Conservation (phyloP, 2,113 vertebrate genomes). For the Notarius lentiginosus region DNA sequence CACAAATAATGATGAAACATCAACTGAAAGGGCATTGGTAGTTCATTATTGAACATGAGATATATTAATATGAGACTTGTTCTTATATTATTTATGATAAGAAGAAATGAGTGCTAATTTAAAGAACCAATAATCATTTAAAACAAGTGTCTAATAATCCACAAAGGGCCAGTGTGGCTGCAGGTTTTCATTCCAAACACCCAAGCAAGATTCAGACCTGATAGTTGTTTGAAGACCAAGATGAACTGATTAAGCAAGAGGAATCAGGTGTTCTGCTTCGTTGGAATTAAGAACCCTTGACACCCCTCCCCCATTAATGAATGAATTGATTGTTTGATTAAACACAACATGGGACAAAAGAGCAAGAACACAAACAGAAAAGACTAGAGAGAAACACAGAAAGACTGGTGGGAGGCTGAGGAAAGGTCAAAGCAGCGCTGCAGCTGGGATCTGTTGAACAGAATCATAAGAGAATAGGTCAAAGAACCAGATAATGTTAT, state of each 20-base stretch:
- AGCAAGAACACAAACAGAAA: slow-evolving; percentile 40
- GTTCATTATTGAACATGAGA: slow-evolving; percentile 1
- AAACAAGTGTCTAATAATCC: background rate
- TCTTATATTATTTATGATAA: background rate
- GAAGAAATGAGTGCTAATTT: background rate
- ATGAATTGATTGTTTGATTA: too few species aligned
- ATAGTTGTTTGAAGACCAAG: background rate
- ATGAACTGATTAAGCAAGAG: background rate
- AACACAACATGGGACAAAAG: slow-evolving; percentile 26
- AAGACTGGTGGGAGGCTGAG: slow-evolving; percentile 15
- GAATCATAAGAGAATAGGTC: slow-evolving; percentile 32
- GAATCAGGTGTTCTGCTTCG: background rate
- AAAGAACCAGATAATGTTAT: background rate
- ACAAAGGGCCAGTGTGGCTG: background rate
- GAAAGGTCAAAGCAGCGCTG: slow-evolving; percentile 33
- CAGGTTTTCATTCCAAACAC: background rate
- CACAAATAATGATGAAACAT: background rate
- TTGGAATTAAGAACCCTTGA: background rate
- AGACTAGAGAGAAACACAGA: slow-evolving; percentile 53
- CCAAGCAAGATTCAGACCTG: background rate
- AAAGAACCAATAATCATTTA: background rate
- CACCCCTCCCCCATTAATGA: too few species aligned
- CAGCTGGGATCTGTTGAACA: slow-evolving; percentile 37
- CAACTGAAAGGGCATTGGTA: background rate
- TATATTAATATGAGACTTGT: too few species aligned